Evolutionary conservation across 1,140 invertebrate species (phyloP).

Genomic region (Papilio helenus): DNA sequence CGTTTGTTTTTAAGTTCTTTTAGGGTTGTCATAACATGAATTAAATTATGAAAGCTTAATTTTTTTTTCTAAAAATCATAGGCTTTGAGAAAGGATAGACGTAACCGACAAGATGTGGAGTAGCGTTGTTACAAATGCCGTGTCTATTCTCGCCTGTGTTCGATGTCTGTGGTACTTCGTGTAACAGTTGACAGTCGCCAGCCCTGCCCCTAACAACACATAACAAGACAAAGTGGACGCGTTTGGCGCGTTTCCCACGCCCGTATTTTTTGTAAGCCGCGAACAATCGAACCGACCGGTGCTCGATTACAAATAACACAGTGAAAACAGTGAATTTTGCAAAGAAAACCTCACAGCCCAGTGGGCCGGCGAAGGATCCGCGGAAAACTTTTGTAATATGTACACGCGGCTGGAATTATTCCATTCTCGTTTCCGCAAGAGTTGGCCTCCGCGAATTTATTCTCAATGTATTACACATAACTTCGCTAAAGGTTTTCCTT

Average conservation of each 20-base stretch:
- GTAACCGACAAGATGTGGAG: too few relatives aligned
- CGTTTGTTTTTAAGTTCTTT: neutral
- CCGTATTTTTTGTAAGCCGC: constrained; percentile 45
- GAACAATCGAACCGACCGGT: constrained; percentile 40
- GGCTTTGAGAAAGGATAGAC: too few relatives aligned
- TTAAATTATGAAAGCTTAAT: neutral
- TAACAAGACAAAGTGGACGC: constrained; percentile 43
- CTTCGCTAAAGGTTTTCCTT: constrained; percentile 16
- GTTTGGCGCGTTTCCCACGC: constrained; percentile 43
- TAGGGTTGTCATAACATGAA: neutral
- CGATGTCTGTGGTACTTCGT: neutral
- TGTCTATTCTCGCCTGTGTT: neutral
- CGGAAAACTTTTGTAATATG: constrained; percentile 44
- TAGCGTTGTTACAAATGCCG: neutral
- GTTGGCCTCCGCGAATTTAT: constrained; percentile 31
- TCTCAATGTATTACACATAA: constrained; percentile 30
- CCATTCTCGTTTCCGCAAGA: constrained; percentile 33
- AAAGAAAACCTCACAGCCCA: constrained; percentile 45
- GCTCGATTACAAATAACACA: constrained; percentile 46
- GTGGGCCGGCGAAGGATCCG: constrained; percentile 39
- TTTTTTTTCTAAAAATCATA: neutral
- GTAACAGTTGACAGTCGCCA: neutral
- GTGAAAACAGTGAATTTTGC: constrained; percentile 42
- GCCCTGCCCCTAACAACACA: constrained; percentile 26
- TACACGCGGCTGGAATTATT: constrained; percentile 32